Base-by-base conservation (phyloP, 2,888 invertebrate genomes). In the Latrodectus hesperus region DNA sequence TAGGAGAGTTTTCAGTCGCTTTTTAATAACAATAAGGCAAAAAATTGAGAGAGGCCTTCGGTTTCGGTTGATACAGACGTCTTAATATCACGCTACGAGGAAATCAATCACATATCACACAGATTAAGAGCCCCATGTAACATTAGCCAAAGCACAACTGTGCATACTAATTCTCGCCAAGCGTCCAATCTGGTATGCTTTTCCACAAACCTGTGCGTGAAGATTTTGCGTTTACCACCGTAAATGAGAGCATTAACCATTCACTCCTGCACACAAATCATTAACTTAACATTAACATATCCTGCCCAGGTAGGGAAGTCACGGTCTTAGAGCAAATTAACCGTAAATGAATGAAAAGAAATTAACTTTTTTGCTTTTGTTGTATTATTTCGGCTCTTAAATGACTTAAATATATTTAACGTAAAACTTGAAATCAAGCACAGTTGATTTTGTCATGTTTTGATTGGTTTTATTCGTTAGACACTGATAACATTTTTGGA, bases 261-360 rank as follows among this genome's bases (percentile, higher is more conserved):
- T 80, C 86, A 55, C 49, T 17, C 55, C 10, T 26, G 53, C 81
- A 65, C 79, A 79, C 85, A 74, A 75, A 80, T 75, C 80, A 86
- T 86, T 81, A 86, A 76, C 80, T 81, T 76, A 65, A 81, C 80
- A 76, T 81, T 81, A 81, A 86, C 71, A 70, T 65, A 52, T 38
- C 16, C 64, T 52, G 53, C 68, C 75, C 55, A 55, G 67, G 86
- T 68, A 86, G 80, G 75, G 65, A 12, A 70, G 76, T 81, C 86
- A 86, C 86, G 80, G 80, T 3, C 9, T 22, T 22, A 52, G 68
- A 64, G 81, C 81, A 86, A 86, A 86, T 86, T 86, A 86, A 55
- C 53, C 51, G 52, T 84, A 77, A 84, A 84, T 84, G 84, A 84
- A 60, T 64, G 72, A 77, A 84, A 79, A 75, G 79, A 80, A 81